These are phyloP conservation scores for Himantopus leucocephalus DNA, from an alignment of 2,113 vertebrate species.

Conservation along the genomic window DNA sequence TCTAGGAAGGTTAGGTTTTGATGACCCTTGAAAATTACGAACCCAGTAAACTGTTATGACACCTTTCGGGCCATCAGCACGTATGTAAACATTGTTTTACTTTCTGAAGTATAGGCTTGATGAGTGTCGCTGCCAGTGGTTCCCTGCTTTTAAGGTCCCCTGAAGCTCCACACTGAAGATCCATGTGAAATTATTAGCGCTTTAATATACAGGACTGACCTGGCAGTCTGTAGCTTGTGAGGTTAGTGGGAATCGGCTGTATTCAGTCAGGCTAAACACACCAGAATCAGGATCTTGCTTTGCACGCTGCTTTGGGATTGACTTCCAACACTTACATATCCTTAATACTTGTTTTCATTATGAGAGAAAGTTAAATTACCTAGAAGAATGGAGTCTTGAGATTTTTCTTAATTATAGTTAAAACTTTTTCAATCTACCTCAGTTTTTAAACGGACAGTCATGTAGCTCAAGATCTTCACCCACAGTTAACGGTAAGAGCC, in stretches of 20 bases:
- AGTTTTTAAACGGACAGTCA: neutral
- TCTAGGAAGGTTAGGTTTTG: neutral
- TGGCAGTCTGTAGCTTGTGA: neutral
- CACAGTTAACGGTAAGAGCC: neutral
- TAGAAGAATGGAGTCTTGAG: neutral
- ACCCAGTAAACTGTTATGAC: neutral
- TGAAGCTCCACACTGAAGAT: neutral
- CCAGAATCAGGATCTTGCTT: neutral
- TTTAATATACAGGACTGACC: neutral
- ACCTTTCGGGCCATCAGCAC: fast-evolving
- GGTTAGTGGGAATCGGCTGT: neutral
- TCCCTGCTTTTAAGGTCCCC: neutral
- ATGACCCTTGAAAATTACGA: neutral
- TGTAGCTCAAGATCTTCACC: neutral
- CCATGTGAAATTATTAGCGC: fast-evolving
- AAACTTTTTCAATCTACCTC: neutral
- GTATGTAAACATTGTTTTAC: neutral
- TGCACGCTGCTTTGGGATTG: neutral
- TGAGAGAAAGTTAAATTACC: neutral
- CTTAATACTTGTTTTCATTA: neutral
- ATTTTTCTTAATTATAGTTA: neutral
- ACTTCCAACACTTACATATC: neutral
- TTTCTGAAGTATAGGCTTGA: neutral
- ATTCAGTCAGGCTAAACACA: neutral
- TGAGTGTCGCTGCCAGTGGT: neutral